Percentiles rank a stretch among this genome's conserved stretches.
These are phyloP conservation scores for Pluvianellus socialis DNA, from an alignment of 2,113 vertebrate genomes.

Conservation along the genomic window DNA sequence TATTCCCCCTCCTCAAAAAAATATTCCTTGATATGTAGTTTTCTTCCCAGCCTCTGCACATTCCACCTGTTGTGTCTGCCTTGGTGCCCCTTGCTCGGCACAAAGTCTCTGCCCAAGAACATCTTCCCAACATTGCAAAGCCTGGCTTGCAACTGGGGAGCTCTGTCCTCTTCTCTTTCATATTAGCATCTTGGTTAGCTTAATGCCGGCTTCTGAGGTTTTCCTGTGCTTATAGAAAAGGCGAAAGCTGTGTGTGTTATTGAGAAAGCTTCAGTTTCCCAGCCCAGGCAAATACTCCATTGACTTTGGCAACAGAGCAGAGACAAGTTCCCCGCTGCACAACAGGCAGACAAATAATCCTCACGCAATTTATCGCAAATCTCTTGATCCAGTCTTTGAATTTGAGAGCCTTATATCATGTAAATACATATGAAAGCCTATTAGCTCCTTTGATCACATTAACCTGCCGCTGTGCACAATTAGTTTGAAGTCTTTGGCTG, in stretches of 20 bases:
- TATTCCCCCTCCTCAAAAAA: neutral
- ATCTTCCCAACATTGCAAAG: neutral
- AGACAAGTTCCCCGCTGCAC: neutral
- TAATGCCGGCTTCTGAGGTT: neutral
- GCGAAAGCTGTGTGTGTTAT: neutral
- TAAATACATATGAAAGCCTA: slow-evolving; percentile 28
- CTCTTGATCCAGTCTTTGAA: slow-evolving; percentile 31
- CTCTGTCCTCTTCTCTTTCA: neutral
- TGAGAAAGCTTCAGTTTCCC: neutral
- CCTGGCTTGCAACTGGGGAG: neutral
- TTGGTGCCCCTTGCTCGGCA: neutral
- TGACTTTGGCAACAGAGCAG: neutral
- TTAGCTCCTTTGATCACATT: slow-evolving; percentile 50
- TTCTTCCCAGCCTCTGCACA: neutral
- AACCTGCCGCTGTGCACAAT: slow-evolving; percentile 18
- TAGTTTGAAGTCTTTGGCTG: slow-evolving; percentile 46
- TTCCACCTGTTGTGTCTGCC: neutral
- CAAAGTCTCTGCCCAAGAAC: neutral
- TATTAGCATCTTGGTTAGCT: accelerated
- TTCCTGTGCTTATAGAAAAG: neutral
- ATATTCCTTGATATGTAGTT: neutral
- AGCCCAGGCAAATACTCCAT: neutral
- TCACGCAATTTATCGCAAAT: neutral
- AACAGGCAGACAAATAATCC: slow-evolving; percentile 7
- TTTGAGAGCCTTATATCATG: neutral